Base-by-base conservation (phyloP, 2,113 vertebrate species). In the Trachemys scripta region DNA sequence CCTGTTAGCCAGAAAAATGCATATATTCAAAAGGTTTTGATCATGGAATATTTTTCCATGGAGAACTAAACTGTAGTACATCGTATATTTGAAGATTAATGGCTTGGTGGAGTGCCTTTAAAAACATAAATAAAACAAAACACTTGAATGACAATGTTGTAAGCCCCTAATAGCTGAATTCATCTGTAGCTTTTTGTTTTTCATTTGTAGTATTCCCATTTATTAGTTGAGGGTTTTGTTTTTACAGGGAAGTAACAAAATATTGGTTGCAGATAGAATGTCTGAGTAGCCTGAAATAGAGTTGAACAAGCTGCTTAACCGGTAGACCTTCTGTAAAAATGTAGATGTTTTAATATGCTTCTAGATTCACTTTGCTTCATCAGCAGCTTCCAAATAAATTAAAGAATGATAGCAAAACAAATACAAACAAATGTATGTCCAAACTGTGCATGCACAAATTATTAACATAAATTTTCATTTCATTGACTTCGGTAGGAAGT, bases 321-420 rank as follows among this genome's bases (percentile, higher is more conserved):
- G 45, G 38, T 42, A 82, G 20, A 50, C n/a, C 78, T 81, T 78
- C 65, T 8, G n/a, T n/a, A 79, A 69, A 69, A 69, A 69, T 19
- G 62, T 19, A 69, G 35, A 9, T 19, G 19, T 29, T 85, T 51
- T 10, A 3, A 62, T 57, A 49, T 72, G 24, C 45, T 42, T 85
- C 54, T 31, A 76, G 14, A 14, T 84, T 90, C 0, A 0, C 54
- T 89, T 93, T 90, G 2, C 16, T 80, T 90, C 51, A 27, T 6
- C 89, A 78, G 35, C 62, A 69, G 62, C 35, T 69, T 69, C 62
- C 35, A 17, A n/a, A n/a, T 9, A 59, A 84, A 49, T 0, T 8
- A 69, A 93, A 80, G 8, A 50, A n/a, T 24, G 14, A n/a, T 85
- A n/a, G 22, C 25, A 84, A 90, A 95, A 86, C 69, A 88, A 89